Conservation (phyloP, 2,113 vertebrate species). For the Chrysemys picta region DNA sequence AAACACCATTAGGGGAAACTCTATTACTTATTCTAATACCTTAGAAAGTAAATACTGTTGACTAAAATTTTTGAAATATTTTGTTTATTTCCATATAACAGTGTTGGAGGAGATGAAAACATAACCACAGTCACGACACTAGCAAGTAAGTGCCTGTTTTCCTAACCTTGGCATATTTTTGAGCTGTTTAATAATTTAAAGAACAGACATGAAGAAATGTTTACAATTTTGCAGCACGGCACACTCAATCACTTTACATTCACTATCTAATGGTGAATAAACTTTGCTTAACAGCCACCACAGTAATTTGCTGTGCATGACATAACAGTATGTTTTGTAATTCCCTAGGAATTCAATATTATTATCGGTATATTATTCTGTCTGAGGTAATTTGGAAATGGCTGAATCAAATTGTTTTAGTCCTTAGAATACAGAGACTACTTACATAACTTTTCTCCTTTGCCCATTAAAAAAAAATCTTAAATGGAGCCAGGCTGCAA, state of each 20-base stretch:
- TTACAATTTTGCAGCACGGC: not conserved
- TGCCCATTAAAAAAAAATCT: not conserved
- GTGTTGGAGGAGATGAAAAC: constrained; percentile 78
- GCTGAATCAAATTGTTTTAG: not conserved
- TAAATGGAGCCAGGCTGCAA: constrained; percentile 21
- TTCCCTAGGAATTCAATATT: not conserved
- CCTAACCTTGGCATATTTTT: not conserved
- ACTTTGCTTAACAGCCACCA: not conserved
- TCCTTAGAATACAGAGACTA: not conserved
- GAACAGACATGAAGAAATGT: not conserved
- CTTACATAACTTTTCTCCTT: not conserved
- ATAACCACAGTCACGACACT: constrained; percentile 76
- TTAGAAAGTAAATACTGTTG: not conserved
- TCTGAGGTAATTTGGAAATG: not conserved
- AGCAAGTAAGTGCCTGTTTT: constrained; percentile 75
- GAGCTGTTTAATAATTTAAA: not conserved
- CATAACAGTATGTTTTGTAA: not conserved
- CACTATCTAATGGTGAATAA: not conserved
- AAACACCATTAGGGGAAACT: constrained; percentile 43
- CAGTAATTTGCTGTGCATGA: constrained; percentile 8
- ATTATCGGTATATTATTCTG: not conserved
- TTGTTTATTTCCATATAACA: constrained; percentile 36
- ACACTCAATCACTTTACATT: not conserved
- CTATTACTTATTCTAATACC: not conserved
- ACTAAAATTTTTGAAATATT: not conserved